Base-by-base conservation (phyloP, 2,888 invertebrate genomes). In the Yponomeuta sedellus region DNA sequence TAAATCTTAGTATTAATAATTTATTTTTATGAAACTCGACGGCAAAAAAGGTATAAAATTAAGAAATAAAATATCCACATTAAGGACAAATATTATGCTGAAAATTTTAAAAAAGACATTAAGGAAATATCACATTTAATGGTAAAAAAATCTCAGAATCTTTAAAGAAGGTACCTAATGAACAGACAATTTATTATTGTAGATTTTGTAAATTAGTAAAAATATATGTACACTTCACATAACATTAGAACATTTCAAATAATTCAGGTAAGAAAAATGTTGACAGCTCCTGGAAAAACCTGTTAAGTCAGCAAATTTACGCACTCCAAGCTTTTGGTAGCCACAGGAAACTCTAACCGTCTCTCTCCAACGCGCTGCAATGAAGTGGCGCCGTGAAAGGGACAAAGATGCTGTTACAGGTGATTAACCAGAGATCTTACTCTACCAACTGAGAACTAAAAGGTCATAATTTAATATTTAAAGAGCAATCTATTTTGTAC, bases 281-380 rank as follows among this genome's bases (percentile, higher is more conserved):
- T 81, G 68, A 66, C 67, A 67, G 77, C 76, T 70, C 69, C 85
- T 81, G 78, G 65, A 68, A 74, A 82, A 88, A 90, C 88, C 85
- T 85, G 88, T 89, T 87, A 83, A 88, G 83, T 88, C 86, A 83
- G 85, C 82, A 80, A 82, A 83, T 81, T 82, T 80, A 80, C 82
- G 81, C 78, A 77, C 73, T 75, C 79, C 81, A 77, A 78, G 72
- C 73, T 74, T 74, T 69, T 67, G 68, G 69, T 69, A 71, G 71
- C 66, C 68, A 64, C 52, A 66, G 64, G 71, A 70, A 81, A 75
- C 64, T 74, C 79, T 75, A 74, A 11, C 69, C 56, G 34, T 80
- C 86, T 80, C 80, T 72, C 70, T 86, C 76, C n/a, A 69, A 69
- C 79, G 66, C 68, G 57, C 66, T 66, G 59, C 64, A 61, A 71